Evolutionary conservation across 2,888 invertebrate genomes (phyloP).

Genomic region (Drosophila infuscata): DNA sequence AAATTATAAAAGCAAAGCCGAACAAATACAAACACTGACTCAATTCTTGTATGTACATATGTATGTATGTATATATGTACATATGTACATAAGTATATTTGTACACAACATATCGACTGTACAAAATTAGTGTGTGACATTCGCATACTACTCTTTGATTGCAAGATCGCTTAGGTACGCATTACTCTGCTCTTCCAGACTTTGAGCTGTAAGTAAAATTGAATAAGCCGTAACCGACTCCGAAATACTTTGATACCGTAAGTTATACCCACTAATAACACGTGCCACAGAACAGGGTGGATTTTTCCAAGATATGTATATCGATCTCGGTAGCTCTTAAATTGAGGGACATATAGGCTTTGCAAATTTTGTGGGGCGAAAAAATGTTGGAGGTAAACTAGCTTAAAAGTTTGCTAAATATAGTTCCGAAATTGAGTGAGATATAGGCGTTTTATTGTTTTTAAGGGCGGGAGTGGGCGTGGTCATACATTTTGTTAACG

Average conservation of each 20-base stretch:
- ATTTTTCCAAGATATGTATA: neutral
- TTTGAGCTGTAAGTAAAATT: neutral
- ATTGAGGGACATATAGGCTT: too few relatives aligned
- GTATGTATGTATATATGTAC: neutral
- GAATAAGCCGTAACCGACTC: neutral
- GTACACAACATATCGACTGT: neutral
- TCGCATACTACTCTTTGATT: neutral
- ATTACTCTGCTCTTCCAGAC: neutral
- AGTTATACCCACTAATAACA: neutral
- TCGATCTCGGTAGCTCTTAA: neutral
- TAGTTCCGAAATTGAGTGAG: too few relatives aligned
- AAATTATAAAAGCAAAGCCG: neutral
- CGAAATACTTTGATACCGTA: neutral
- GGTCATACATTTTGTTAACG: too few relatives aligned
- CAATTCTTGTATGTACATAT: neutral
- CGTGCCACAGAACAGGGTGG: neutral
- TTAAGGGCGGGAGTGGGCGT: too few relatives aligned
- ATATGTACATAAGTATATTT: neutral
- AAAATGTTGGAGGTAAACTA: too few relatives aligned
- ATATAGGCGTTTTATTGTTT: too few relatives aligned
- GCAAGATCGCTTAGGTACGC: neutral
- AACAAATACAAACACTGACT: neutral
- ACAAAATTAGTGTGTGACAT: neutral
- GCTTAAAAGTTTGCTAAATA: too few relatives aligned
- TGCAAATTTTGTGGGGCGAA: too few relatives aligned